Evolutionary conservation across 2,888 invertebrate species (phyloP).

Genomic region (Galerucella pusilla): DNA sequence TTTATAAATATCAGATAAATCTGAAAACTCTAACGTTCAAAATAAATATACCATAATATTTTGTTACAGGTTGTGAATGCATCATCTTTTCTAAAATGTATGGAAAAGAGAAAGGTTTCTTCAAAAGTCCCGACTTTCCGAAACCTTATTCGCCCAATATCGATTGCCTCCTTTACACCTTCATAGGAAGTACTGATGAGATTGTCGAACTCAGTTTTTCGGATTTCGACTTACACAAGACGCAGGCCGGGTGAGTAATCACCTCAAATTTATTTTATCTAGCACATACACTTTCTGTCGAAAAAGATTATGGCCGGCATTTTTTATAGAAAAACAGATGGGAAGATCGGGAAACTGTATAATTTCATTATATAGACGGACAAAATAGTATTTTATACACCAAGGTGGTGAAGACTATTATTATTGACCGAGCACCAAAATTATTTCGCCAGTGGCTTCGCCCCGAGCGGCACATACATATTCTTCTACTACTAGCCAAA

Average conservation of each 20-base stretch:
- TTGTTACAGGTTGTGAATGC: constrained; percentile 82
- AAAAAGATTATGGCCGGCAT: neutral
- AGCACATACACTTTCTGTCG: constrained; percentile 6
- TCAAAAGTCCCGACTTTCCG: constrained; percentile 88
- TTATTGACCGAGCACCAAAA: no score
- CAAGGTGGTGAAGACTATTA: no score
- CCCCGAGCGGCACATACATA: no score
- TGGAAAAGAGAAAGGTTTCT: constrained; percentile 81
- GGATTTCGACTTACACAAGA: constrained; percentile 80
- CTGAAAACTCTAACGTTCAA: neutral
- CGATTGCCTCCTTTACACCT: constrained; percentile 87
- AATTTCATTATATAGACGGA: neutral
- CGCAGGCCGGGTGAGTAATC: constrained; percentile 74
- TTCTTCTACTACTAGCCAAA: no score
- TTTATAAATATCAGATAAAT: neutral
- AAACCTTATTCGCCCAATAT: constrained; percentile 78
- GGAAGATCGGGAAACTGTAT: neutral
- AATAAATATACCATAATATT: constrained; percentile 4
- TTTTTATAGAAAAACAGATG: neutral
- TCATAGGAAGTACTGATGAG: constrained; percentile 81
- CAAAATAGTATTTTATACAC: neutral
- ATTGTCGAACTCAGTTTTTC: constrained; percentile 85
- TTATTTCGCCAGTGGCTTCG: no score
- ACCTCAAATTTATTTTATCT: constrained; percentile 27
- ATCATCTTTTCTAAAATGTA: constrained; percentile 83